Percentiles rank a stretch among this genome's conserved stretches.
These are phyloP conservation scores for Anneissia japonica DNA, from an alignment of 35 echinoderm and acorn worm species.

Conservation along the genomic window DNA sequence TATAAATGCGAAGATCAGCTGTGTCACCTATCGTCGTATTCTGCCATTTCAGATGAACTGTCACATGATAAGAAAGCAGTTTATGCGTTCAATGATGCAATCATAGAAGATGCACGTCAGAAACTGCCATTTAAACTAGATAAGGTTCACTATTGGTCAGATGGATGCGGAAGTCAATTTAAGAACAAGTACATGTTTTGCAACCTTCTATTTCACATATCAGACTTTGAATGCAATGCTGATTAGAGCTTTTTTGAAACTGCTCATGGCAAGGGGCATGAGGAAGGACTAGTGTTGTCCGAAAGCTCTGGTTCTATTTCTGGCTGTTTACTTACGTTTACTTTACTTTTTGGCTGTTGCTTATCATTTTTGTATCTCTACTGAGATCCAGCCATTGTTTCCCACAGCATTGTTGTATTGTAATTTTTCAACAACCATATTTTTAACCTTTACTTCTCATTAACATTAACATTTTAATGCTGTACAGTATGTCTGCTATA, in stretches of 20 bases:
- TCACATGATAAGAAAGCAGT: conserved; percentile 34
- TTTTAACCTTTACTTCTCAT: too few relatives aligned
- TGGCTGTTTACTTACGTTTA: too few relatives aligned
- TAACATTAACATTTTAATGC: too few relatives aligned
- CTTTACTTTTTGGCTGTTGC: too few relatives aligned
- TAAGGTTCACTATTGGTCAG: conserved; percentile 45
- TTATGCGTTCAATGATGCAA: conserved; percentile 26
- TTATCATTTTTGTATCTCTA: too few relatives aligned
- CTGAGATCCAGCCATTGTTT: too few relatives aligned
- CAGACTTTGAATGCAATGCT: conserved; percentile 3
- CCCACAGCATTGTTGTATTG: too few relatives aligned
- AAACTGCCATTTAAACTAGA: conserved; percentile 34
- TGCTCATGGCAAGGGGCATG: conserved; percentile 34
- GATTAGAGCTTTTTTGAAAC: conserved; percentile 31
- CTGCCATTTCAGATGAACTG: conserved; percentile 24
- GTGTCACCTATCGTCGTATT: background rate
- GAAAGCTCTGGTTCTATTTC: too few relatives aligned
- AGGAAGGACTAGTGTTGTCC: too few relatives aligned
- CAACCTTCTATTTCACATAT: conserved; percentile 27
- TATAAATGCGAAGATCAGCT: conserved; percentile 8
- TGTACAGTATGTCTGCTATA: too few relatives aligned
- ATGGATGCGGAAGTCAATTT: conserved; percentile 41
- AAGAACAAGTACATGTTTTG: conserved; percentile 30
- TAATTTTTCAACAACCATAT: too few relatives aligned
- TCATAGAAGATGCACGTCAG: conserved; percentile 14